A percentile compares a stretch with the other conserved stretches of the same genome.
These are phyloP conservation scores for Corydoras maculifer DNA, from an alignment of 2,113 vertebrate species.

Conservation along the genomic window DNA sequence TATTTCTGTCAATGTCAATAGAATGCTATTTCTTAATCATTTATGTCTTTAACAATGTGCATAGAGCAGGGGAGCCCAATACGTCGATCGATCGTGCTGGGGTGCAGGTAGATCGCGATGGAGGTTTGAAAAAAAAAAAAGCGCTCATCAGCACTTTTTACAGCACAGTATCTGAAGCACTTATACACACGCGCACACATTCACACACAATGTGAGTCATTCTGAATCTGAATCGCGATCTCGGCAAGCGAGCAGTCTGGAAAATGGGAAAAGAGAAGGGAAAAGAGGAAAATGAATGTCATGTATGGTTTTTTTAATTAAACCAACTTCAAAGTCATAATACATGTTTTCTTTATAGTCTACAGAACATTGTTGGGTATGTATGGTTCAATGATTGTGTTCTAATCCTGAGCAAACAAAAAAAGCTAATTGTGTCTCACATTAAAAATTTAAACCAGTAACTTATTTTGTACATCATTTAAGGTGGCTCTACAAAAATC, in stretches of 20 bases:
- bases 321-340: background rate
- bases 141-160: no score
- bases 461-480: conserved; percentile 8
- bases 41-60: no score
- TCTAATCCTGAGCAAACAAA: background rate
- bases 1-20: no score
- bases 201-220: no score
- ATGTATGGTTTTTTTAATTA: conserved; percentile 13
- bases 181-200: no score
- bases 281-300: background rate
- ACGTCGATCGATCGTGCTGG: no score
- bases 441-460: conserved; percentile 5
- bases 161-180: no score
- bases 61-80: no score
- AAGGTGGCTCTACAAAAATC: background rate
- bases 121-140: no score
- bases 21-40: no score
- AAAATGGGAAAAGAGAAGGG: background rate
- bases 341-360: background rate
- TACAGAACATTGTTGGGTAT: background rate
- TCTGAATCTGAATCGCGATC: no score
- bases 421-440: background rate
- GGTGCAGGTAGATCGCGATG: no score
- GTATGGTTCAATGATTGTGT: background rate
- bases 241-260: background rate